A percentile compares a stretch with the other conserved stretches of the same genome.
Conservation (phyloP, 2,888 invertebrate species). For the Eilema griseolum region DNA sequence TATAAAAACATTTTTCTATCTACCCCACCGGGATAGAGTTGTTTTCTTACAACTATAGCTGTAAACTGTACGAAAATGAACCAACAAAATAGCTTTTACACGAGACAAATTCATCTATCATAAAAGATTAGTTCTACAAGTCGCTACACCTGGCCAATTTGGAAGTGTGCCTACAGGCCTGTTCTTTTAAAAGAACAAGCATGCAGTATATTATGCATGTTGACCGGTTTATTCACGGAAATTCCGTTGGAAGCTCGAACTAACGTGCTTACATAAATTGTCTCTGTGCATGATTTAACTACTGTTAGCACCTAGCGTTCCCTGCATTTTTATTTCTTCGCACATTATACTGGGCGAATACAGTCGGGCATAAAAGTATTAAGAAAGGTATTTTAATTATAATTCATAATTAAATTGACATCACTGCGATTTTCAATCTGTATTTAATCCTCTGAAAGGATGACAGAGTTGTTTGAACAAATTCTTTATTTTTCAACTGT, state of each 20-base stretch:
- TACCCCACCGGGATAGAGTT: too few species aligned
- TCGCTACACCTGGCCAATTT: constrained; percentile 37
- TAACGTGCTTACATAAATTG: constrained; percentile 62
- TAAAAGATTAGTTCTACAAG: constrained; percentile 16
- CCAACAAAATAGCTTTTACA: not conserved
- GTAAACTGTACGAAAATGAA: not conserved
- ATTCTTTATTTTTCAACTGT: too few species aligned
- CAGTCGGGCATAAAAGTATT: constrained; percentile 50
- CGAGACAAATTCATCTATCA: not conserved
- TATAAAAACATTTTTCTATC: too few species aligned
- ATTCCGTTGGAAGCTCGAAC: constrained; percentile 38
- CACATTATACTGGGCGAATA: constrained; percentile 57
- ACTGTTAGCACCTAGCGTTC: constrained; percentile 60
- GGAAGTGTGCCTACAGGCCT: constrained; percentile 22
- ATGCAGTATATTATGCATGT: constrained; percentile 42
- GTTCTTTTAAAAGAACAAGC: constrained; percentile 19
- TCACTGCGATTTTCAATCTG: not conserved
- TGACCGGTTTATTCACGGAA: constrained; percentile 53
- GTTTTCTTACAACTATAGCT: too few species aligned
- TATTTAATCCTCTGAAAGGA: not conserved
- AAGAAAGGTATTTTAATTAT: not conserved
- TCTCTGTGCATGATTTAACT: constrained; percentile 64
- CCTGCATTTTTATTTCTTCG: constrained; percentile 61
- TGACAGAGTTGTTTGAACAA: not conserved
- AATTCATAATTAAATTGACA: not conserved